Conservation (phyloP, 30 jellyfish, hydroid and myxozoan genomes). For the Cassiopea andromeda region DNA sequence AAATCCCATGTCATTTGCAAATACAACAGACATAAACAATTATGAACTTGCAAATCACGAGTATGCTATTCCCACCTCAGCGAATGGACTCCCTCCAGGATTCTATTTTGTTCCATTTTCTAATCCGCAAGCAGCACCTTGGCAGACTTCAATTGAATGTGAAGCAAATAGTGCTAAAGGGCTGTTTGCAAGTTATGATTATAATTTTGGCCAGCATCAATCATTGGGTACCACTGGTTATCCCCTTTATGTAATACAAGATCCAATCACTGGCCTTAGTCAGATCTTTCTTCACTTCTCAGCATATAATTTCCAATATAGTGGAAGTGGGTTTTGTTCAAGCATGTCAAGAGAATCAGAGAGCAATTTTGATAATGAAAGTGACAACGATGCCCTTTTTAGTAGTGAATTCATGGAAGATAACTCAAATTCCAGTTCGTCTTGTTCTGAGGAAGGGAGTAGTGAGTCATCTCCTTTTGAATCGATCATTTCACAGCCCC, state of each 20-base stretch:
- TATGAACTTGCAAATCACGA: neutral
- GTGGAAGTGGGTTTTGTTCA: neutral
- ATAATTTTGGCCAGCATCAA: conserved; percentile 20
- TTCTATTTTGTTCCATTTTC: conserved; percentile 61
- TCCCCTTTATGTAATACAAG: conserved; percentile 59
- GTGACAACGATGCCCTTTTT: neutral
- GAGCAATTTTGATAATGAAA: neutral
- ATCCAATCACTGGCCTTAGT: conserved; percentile 51
- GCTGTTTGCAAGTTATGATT: neutral
- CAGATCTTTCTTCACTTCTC: conserved; percentile 41
- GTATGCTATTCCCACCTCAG: neutral
- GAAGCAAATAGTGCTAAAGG: neutral
- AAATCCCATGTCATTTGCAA: neutral
- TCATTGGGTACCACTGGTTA: conserved; percentile 17
- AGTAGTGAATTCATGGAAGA: neutral
- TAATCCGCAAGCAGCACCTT: conserved; percentile 14
- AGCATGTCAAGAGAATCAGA: neutral
- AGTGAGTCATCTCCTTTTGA: neutral
- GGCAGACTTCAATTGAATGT: neutral
- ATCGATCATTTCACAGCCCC: neutral
- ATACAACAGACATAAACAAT: neutral
- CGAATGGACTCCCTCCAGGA: conserved; percentile 60
- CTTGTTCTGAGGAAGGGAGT: neutral
- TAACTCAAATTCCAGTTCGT: neutral
- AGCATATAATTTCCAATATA: conserved; percentile 20